These are phyloP conservation scores for Tribolium castaneum DNA, from an alignment of 1,140 invertebrate species.

Conservation along the genomic window DNA sequence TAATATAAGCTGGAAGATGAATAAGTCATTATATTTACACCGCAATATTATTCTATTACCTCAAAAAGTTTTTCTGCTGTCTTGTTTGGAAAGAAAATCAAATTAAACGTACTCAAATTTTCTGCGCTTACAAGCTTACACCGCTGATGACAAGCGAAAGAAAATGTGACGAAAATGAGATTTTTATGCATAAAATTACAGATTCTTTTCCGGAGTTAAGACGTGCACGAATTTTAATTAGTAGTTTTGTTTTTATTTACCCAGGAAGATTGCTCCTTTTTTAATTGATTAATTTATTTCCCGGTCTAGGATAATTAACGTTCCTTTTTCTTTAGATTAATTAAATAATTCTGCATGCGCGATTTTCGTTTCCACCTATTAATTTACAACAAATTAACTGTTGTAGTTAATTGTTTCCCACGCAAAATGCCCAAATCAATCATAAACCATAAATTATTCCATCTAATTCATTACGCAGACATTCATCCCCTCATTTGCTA, in stretches of 20 bases:
- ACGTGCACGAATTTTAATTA: slow-evolving; percentile 14
- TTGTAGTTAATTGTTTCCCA: slow-evolving; percentile 17
- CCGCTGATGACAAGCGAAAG: slow-evolving; percentile 15
- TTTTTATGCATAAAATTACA: slow-evolving; percentile 21
- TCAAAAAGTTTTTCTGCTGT: slow-evolving; percentile 14
- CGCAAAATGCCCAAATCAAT: slow-evolving; percentile 16
- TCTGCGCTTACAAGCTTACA: slow-evolving; percentile 20
- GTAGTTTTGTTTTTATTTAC: not conserved
- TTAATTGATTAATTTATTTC: not conserved
- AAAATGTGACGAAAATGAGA: slow-evolving; percentile 33
- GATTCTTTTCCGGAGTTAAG: not conserved
- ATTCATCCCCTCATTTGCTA: slow-evolving; percentile 23
- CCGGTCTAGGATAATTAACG: not conserved
- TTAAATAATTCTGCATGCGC: slow-evolving; percentile 30
- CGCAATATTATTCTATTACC: slow-evolving; percentile 29
- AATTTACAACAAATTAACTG: slow-evolving; percentile 26
- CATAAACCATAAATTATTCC: slow-evolving; percentile 27
- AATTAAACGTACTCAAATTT: slow-evolving; percentile 19
- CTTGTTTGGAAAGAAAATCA: slow-evolving; percentile 22
- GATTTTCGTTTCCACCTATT: slow-evolving; percentile 8
- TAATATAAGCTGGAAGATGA: slow-evolving; percentile 38
- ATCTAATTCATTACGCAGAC: slow-evolving; percentile 28
- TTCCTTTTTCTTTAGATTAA: not conserved
- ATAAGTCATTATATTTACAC: slow-evolving; percentile 41
- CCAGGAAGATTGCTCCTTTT: not conserved